Base-by-base conservation (phyloP, 2,888 invertebrate species). In the Rhamphomyia laevipes region DNA sequence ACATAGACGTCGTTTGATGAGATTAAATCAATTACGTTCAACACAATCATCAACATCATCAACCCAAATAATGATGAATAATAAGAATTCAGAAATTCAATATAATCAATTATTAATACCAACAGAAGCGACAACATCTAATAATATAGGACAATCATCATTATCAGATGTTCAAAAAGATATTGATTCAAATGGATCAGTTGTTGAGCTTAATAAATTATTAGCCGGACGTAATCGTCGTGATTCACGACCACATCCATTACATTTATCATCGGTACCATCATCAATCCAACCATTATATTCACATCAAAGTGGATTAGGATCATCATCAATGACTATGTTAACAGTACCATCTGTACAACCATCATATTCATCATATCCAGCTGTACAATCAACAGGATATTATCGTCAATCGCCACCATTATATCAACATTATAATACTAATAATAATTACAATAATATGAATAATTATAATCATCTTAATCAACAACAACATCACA, bases 401-500 rank as follows among this genome's bases (percentile, higher is more conserved):
- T 41, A 41, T 41, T 21, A 17, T 13, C 21, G 15, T n/a, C 21
- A 31, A 45, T 37, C 18, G 10, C 18, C 18, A 37, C 21, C 18
- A 35, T 37, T 17, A 45, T 21, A 30, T 37, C 35, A 35, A 15
- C 35, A 38, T 33, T 35, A 35, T 31, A 46, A 38, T 41, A 23
- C 41, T 35, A 51, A 51, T 45, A 40, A 27, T 38, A 49, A 42
- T 41, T 42, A 43, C 43, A 27, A 27, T 27, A 27, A 27, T 27
- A 27, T 27, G 23, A 27, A 27, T n/a, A 10, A 37, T 40, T 17
- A 40, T 40, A 18, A 18, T 18, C 51, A 6, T 18, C 49, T 57
- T 46, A 57, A 56, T 38, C 56, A 57, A 45, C 59, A 61, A 43
- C 53, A 53, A 43, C 52, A 40, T 51, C 51, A 48, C 50, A 50